Percentiles rank a stretch among this genome's conserved stretches.
Evolutionary conservation across 2,797 vertebrate species (phyloP).

Genomic region (Aselliscus stoliczkanus): DNA sequence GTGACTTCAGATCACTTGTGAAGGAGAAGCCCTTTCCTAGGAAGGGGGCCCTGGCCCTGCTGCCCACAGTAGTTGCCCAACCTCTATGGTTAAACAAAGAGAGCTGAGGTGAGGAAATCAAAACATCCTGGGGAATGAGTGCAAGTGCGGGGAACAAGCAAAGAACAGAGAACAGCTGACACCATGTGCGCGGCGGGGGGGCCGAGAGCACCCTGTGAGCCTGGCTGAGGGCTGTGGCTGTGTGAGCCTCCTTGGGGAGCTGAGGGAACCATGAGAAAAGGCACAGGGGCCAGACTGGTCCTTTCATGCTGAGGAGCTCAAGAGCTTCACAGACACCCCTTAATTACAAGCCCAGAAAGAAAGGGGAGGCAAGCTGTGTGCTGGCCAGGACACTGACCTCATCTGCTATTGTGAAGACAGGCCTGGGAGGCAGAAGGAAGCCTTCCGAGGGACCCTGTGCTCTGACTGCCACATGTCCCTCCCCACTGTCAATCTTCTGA

Average conservation of each 20-base stretch:
- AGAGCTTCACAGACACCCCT: background rate
- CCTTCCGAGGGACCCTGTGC: background rate
- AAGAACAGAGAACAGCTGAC: background rate
- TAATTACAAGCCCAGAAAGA: background rate
- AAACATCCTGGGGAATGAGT: background rate
- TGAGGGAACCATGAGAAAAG: background rate
- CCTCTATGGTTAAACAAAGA: constrained; percentile 28
- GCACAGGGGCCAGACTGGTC: background rate
- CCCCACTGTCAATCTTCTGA: background rate
- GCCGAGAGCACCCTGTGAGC: background rate
- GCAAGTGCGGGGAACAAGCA: background rate
- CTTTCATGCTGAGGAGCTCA: background rate
- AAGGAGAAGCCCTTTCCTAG: background rate
- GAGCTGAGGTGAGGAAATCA: constrained; percentile 29
- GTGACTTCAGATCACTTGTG: background rate
- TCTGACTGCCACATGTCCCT: background rate
- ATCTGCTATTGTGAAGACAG: background rate
- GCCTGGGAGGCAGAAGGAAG: background rate
- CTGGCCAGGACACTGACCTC: background rate
- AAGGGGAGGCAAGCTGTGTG: background rate
- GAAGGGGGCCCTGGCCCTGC: background rate
- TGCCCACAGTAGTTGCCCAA: background rate
- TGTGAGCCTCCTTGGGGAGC: background rate
- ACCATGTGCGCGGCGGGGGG: background rate
- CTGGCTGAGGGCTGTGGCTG: background rate